Conservation (phyloP, 2,113 vertebrate genomes). For the Laticauda laticaudata region DNA sequence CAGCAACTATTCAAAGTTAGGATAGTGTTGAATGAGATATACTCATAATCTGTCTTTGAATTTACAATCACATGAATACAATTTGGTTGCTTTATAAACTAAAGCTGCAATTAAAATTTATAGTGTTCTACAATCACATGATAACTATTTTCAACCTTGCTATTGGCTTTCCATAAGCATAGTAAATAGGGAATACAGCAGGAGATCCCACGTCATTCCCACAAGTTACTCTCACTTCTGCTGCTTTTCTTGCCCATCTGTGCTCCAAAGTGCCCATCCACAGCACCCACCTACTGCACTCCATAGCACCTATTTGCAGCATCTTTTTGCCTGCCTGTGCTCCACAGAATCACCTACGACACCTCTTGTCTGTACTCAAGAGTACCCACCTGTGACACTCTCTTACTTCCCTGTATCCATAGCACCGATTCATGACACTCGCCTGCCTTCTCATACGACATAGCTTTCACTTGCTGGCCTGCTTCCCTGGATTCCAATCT, state of each 20-base stretch:
- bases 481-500: background rate
- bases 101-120: background rate
- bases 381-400: background rate
- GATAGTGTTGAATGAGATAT: background rate
- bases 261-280: background rate
- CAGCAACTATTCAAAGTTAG: background rate
- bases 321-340: background rate
- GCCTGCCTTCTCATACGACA: background rate
- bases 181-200: background rate
- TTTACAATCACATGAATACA: background rate
- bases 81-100: background rate
- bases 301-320: background rate
- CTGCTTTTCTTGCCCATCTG: background rate
- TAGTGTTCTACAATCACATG: background rate
- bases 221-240: background rate
- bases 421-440: background rate
- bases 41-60: background rate
- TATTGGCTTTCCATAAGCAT: background rate
- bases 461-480: background rate
- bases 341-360: background rate
- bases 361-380: background rate
- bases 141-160: background rate
- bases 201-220: background rate
- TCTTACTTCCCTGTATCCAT: background rate
- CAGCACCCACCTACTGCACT: background rate